Base-by-base conservation (phyloP, 2,113 vertebrate genomes). In the Polypterus senegalus region DNA sequence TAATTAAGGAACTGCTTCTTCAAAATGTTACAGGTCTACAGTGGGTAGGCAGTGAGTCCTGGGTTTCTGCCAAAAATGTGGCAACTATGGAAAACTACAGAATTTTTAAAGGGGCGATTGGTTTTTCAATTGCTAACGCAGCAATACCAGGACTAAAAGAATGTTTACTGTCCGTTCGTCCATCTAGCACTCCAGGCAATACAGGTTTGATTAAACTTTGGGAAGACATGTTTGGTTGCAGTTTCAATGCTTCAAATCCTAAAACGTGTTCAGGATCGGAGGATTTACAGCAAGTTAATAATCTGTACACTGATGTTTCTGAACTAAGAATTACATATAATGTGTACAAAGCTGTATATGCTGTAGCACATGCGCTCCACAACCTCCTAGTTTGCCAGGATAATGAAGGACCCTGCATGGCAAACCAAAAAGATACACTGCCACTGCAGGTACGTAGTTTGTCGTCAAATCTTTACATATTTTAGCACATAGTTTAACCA, bases 331-430 rank as follows among this genome's bases (percentile, higher is more conserved):
- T 84, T 66, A 80, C 82, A 47, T 83, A 86, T 67, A 86, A 83
- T 58, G 82, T 84, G 43, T 86, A 83, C 66, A 86, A 84, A 69
- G 82, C 82, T 47, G 80, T 82, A 3, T 83, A 81, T 10, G 77
- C 77, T 9, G 73, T 86, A 1, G 75, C 77, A 43, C 75, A 83
- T 61, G 81, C 78, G 7, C 63, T 86, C 27, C 76, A 85, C 47
- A 6, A 62, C 47, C 68, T 82, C 49, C 47, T 86, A 4, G 65
- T 71, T 45, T 85, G 83, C 67, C 27, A 27, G 27, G 69, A 69
- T 48, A 63, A 65, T 54, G 7, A 53, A 54, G 70, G 9, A 59
- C 62, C 27, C 27, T 27, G 27, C 27, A 27, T 27, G 27, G 27
- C 27, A 27, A 27, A 27, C 27, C 27, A 27, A 27, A 27, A 27